phyloP scores from a whole-genome alignment of 2,797 vertebrate genomes.

The Erethizon dorsatum region DNA sequence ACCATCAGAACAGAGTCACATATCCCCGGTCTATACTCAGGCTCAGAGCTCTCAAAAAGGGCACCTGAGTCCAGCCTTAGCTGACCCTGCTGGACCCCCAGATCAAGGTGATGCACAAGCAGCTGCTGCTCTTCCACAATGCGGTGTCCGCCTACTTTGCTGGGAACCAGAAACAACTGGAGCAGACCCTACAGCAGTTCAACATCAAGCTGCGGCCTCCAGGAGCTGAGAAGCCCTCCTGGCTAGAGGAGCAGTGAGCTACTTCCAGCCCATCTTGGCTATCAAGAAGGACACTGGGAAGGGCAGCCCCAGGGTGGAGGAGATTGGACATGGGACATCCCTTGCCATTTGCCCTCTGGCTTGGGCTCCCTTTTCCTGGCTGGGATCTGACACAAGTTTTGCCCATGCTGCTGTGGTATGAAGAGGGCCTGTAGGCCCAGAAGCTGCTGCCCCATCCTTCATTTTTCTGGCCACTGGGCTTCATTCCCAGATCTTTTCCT shows the following conservation, averaged over 20 bases:
- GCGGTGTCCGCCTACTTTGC: constrained; percentile 99
- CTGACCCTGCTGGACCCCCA: constrained; percentile 84
- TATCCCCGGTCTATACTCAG: constrained; percentile 44
- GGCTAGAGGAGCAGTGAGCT: constrained; percentile 98
- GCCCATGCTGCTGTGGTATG: constrained; percentile 72
- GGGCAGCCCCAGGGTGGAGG: constrained; percentile 75
- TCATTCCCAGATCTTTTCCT: constrained; percentile 76
- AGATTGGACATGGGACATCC: constrained; percentile 75
- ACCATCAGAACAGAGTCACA: constrained; percentile 66
- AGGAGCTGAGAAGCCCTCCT: constrained; percentile 96
- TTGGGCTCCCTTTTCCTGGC: constrained; percentile 72
- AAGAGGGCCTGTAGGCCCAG: constrained; percentile 73
- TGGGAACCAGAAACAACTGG: constrained; percentile 99
- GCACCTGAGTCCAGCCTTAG: constrained; percentile 76
- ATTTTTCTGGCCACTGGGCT: constrained; percentile 84
- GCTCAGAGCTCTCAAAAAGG: constrained; percentile 69
- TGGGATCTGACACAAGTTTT: constrained; percentile 70
- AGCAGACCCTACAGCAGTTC: constrained; percentile 98
- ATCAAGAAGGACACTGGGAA: constrained; percentile 81
- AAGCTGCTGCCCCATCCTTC: constrained; percentile 79
- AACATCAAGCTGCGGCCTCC: constrained; percentile 96
- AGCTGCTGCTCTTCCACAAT: constrained; percentile 98
- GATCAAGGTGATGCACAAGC: constrained; percentile 99
- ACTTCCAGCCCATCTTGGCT: constrained; percentile 74
- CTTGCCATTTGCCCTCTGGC: constrained; percentile 73